Percentiles rank a stretch among this genome's conserved stretches.
Evolutionary conservation across 2,888 invertebrate species (phyloP).

Genomic region (Sphaerophoria rueppellii): DNA sequence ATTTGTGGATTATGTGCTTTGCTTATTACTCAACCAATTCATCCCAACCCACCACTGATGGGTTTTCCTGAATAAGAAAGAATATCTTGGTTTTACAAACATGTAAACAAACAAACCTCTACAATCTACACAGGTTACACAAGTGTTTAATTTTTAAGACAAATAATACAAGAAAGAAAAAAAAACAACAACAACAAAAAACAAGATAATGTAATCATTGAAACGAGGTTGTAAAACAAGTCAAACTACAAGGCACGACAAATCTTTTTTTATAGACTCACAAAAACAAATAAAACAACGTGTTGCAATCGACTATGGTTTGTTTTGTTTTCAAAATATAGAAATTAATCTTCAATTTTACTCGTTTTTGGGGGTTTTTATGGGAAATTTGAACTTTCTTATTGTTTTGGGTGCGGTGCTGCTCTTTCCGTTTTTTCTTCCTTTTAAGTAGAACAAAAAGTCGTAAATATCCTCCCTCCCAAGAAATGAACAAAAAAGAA

Average conservation of each 20-base stretch:
- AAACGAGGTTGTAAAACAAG: constrained; percentile 53
- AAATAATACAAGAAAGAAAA: constrained; percentile 55
- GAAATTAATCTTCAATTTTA: background rate
- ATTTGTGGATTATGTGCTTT: too few relatives aligned
- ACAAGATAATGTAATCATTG: constrained; percentile 57
- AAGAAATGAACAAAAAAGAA: background rate
- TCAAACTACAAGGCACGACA: constrained; percentile 37
- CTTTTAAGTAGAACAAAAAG: background rate
- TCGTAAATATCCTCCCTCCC: constrained; percentile 47
- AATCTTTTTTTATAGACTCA: background rate
- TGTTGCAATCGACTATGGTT: constrained; percentile 39
- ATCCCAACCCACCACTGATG: too few relatives aligned
- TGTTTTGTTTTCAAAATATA: background rate
- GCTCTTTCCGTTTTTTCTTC: background rate
- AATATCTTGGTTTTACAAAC: constrained; percentile 18
- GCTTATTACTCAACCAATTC: too few relatives aligned
- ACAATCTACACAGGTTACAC: constrained; percentile 14
- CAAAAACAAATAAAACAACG: constrained; percentile 43
- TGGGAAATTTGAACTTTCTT: background rate
- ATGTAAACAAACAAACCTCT: constrained; percentile 49
- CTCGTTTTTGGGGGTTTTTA: background rate
- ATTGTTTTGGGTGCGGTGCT: background rate
- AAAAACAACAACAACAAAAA: constrained; percentile 53
- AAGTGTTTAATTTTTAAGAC: constrained; percentile 35
- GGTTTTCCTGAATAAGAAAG: background rate